Percentiles rank a stretch among this genome's conserved stretches.
Conservation (phyloP, 2,797 vertebrate species). For the Periparus ater region DNA sequence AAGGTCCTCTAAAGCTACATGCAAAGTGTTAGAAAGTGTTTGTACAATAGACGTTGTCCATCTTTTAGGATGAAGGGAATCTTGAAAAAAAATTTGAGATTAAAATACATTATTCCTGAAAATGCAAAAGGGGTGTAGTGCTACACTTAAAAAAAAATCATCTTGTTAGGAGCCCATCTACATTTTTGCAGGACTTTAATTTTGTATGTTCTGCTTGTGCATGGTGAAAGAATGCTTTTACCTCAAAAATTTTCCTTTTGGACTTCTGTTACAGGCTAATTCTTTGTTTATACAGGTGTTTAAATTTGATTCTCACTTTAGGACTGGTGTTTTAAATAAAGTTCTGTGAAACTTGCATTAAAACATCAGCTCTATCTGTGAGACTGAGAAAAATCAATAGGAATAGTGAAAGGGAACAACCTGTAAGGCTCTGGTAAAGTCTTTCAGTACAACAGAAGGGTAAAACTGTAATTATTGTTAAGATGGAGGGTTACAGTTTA, state of each 20-base stretch:
- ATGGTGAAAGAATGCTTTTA: not conserved
- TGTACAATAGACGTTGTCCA: accelerated
- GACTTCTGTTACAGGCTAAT: not conserved
- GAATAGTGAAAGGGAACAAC: not conserved
- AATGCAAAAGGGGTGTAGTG: not conserved
- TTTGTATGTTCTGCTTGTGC: not conserved
- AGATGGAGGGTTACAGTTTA: not conserved
- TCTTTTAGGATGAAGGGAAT: not conserved
- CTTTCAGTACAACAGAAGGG: not conserved
- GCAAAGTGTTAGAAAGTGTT: not conserved
- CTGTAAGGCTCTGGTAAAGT: not conserved
- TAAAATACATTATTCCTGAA: not conserved
- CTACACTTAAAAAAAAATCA: not conserved
- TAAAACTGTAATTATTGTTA: not conserved
- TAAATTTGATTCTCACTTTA: not conserved
- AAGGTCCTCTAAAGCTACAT: not conserved
- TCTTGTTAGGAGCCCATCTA: not conserved
- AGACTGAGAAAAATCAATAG: not conserved
- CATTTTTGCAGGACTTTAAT: not conserved
- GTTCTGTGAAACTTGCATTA: not conserved
- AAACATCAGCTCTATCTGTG: not conserved
- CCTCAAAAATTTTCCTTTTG: not conserved
- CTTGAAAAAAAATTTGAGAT: not conserved
- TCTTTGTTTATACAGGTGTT: not conserved
- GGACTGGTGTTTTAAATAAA: not conserved